Evolutionary conservation across 1,140 invertebrate genomes (phyloP).

Genomic region (Halyomorpha halys): DNA sequence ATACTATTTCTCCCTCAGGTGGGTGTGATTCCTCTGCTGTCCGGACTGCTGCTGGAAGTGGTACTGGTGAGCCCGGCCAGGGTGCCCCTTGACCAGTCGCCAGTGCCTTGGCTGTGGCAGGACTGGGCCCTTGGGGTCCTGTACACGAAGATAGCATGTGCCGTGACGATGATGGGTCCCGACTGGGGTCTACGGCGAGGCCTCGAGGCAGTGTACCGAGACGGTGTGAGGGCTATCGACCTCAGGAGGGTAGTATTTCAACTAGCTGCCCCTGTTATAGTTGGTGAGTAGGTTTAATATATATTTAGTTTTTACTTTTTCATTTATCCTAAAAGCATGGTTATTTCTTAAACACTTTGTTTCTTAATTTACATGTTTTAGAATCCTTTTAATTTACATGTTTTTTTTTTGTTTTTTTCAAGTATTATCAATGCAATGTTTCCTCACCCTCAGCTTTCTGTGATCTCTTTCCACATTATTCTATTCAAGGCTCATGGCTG

Average conservation of each 20-base stretch:
- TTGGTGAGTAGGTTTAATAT: not conserved
- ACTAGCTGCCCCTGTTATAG: conserved; percentile 78
- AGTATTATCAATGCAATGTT: too few relatives aligned
- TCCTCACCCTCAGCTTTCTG: too few relatives aligned
- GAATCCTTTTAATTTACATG: too few relatives aligned
- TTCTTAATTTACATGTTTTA: too few relatives aligned
- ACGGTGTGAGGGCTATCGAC: conserved; percentile 46
- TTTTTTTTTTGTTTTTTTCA: too few relatives aligned
- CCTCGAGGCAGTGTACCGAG: conserved; percentile 79
- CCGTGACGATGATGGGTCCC: conserved; percentile 92
- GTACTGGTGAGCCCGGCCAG: conserved; percentile 84
- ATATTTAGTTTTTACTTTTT: too few relatives aligned
- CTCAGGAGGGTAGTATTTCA: conserved; percentile 62
- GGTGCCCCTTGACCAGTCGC: conserved; percentile 88
- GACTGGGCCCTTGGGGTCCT: conserved; percentile 95
- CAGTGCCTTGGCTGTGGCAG: conserved; percentile 90
- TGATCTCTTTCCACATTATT: too few relatives aligned
- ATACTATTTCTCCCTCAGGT: conserved; percentile 35
- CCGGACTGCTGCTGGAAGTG: conserved; percentile 83
- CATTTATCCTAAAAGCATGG: too few relatives aligned
- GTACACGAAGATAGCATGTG: conserved; percentile 96
- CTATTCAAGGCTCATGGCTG: too few relatives aligned
- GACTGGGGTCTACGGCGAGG: conserved; percentile 86
- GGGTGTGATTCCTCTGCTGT: conserved; percentile 82
- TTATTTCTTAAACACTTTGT: too few relatives aligned